A percentile compares a stretch with the other conserved stretches of the same genome.
phyloP scores from a whole-genome alignment of 2,888 invertebrate species.

The Volucella inanis region DNA sequence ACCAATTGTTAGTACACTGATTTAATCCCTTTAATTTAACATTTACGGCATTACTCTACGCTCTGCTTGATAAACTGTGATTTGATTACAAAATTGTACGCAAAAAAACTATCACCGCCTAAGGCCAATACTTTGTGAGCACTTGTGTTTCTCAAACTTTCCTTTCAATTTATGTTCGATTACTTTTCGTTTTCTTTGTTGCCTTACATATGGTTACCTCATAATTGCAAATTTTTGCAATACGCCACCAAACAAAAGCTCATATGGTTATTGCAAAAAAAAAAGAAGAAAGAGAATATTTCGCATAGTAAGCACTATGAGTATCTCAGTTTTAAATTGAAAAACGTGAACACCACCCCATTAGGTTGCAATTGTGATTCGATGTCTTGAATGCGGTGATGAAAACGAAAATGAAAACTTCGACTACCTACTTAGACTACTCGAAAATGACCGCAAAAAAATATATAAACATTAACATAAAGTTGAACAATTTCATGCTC shows the following conservation, averaged over 20 bases:
- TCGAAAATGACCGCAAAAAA: slow-evolving; percentile 15
- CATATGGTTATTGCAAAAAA: slow-evolving; percentile 38
- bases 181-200: slow-evolving; percentile 27
- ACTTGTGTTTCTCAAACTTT: slow-evolving; percentile 50
- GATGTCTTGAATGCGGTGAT: slow-evolving; percentile 38
- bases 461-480: slow-evolving; percentile 13
- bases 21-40: slow-evolving; percentile 49
- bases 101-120: slow-evolving; percentile 36
- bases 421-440: not conserved
- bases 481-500: slow-evolving; percentile 40
- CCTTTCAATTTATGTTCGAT: slow-evolving; percentile 58
- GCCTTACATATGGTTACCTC: slow-evolving; percentile 38
- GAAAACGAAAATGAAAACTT: slow-evolving; percentile 36
- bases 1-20: not conserved
- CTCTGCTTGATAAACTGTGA: slow-evolving; percentile 7
- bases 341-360: slow-evolving; percentile 25
- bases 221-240: slow-evolving; percentile 32
- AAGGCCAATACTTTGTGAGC: slow-evolving; percentile 33
- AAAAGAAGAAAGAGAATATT: slow-evolving; percentile 21
- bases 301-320: slow-evolving; percentile 54
- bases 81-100: slow-evolving; percentile 43
- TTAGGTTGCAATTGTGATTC: slow-evolving; percentile 38
- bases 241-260: slow-evolving; percentile 7
- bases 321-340: slow-evolving; percentile 29
- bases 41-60: slow-evolving; percentile 37